A percentile compares a stretch with the other conserved stretches of the same genome.
phyloP scores from a whole-genome alignment of 2,888 invertebrate genomes.

The Cancer borealis region DNA sequence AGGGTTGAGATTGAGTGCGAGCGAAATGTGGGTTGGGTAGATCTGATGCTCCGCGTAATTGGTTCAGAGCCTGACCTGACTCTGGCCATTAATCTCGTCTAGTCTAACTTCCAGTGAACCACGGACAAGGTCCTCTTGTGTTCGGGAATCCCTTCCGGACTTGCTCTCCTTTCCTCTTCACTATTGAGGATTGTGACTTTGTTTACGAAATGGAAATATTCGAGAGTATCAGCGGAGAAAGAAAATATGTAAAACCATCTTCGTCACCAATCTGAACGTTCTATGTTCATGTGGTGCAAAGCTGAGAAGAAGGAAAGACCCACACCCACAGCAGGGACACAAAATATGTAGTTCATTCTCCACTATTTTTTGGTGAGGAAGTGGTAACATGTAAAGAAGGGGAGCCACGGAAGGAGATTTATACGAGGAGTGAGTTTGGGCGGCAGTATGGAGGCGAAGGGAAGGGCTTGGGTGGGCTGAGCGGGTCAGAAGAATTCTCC shows the following conservation, averaged over 20 bases:
- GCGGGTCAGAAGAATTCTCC: neutral
- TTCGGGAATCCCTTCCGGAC: neutral
- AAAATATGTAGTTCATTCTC: slow-evolving; percentile 11
- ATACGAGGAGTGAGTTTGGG: slow-evolving; percentile 39
- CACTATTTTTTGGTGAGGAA: slow-evolving; percentile 38
- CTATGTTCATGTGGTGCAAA: neutral
- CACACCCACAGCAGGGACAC: neutral
- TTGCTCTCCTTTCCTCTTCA: neutral
- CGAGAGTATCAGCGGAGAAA: neutral
- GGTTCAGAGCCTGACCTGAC: slow-evolving; percentile 55
- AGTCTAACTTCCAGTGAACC: slow-evolving; percentile 50
- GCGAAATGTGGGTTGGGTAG: slow-evolving; percentile 34
- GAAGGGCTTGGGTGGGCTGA: neutral
- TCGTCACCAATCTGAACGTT: neutral
- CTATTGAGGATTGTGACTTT: neutral
- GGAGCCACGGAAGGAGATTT: slow-evolving; percentile 37
- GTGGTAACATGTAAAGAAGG: slow-evolving; percentile 62
- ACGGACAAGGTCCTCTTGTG: slow-evolving; percentile 15
- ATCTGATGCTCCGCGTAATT: slow-evolving; percentile 52
- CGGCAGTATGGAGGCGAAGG: slow-evolving; percentile 15
- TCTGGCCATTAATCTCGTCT: slow-evolving; percentile 56
- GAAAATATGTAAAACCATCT: neutral
- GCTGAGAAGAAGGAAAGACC: slow-evolving; percentile 11
- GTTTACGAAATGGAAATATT: neutral
- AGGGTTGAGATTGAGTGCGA: neutral